These are phyloP conservation scores for Lordiphosa stackelbergi DNA, from an alignment of 1,140 invertebrate species.

Conservation along the genomic window DNA sequence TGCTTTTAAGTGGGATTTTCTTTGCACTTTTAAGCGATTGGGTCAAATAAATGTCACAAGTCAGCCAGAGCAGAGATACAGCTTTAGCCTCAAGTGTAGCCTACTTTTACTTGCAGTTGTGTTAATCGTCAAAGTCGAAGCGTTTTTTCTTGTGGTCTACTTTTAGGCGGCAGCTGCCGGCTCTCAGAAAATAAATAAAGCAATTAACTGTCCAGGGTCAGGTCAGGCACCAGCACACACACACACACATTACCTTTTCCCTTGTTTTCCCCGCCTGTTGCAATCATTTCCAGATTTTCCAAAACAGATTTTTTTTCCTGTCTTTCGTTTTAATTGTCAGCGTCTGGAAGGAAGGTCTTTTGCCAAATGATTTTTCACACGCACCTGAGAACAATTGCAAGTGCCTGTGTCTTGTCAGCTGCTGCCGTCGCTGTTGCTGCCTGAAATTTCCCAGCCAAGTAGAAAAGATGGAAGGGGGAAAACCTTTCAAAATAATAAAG, in stretches of 20 bases:
- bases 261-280: conserved; percentile 2
- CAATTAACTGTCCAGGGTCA: conserved; percentile 20
- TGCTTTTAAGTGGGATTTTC: no score
- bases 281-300: conserved; percentile 14
- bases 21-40: no score
- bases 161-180: no score
- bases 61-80: no score
- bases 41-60: no score
- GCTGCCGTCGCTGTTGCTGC: neutral
- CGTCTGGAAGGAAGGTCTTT: conserved; percentile 7
- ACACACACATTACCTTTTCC: conserved; percentile 4
- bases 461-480: neutral
- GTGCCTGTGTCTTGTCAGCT: neutral
- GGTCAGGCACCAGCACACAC: neutral
- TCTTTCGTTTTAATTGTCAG: conserved; percentile 17
- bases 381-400: conserved; percentile 13
- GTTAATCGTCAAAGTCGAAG: no score
- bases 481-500: neutral
- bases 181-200: conserved; percentile 8
- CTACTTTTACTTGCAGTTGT: no score
- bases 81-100: no score
- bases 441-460: conserved; percentile 3
- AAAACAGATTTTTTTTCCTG: conserved; percentile 7
- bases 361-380: conserved; percentile 56
- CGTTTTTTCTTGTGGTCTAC: no score